Percentiles rank a stretch among this genome's conserved stretches.
Conservation (phyloP, 2,113 vertebrate species). For the Platycercus adscitus region DNA sequence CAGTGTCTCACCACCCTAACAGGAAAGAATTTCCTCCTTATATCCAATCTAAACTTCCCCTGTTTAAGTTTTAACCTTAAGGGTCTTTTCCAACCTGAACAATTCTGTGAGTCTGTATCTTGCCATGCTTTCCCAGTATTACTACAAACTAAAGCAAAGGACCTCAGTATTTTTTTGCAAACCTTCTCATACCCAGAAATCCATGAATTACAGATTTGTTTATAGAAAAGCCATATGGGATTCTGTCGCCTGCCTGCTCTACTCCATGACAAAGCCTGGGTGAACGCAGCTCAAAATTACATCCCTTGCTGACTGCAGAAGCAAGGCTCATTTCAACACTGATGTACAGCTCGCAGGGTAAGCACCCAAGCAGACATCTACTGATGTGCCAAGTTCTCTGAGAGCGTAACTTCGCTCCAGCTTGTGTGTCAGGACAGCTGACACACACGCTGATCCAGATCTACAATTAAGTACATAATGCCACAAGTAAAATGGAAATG, state of each 20-base stretch:
- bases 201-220: slow-evolving; percentile 39
- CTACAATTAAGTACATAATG: fast-evolving
- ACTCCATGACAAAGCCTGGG: background rate
- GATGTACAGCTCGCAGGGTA: background rate
- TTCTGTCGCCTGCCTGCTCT: background rate
- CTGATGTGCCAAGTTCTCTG: background rate
- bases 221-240: background rate
- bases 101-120: too few species aligned
- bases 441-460: background rate
- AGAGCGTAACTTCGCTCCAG: background rate
- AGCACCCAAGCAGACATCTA: background rate
- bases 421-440: background rate
- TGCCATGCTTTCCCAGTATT: background rate
- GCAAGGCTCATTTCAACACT: background rate
- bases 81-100: background rate
- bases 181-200: background rate
- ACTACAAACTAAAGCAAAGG: background rate
- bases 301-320: background rate
- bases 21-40: too few species aligned
- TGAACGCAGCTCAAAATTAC: background rate
- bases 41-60: too few species aligned
- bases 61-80: too few species aligned
- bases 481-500: background rate
- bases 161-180: background rate
- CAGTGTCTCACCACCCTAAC: too few species aligned